These are phyloP conservation scores for Petromus typicus DNA, from an alignment of 2,113 vertebrate genomes.

Conservation along the genomic window DNA sequence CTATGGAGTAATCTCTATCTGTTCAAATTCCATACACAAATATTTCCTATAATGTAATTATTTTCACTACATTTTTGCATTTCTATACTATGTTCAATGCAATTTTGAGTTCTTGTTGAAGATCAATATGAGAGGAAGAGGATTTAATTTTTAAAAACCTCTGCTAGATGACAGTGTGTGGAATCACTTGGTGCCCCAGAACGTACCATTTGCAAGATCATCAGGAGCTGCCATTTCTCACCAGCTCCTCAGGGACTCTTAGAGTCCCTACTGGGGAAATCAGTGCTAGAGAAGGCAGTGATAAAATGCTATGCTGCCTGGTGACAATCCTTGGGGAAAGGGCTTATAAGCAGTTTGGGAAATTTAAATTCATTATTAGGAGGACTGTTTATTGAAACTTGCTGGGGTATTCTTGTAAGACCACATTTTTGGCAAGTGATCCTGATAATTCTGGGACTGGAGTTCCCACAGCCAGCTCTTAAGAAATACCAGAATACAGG, in stretches of 20 bases:
- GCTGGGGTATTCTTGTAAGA: neutral
- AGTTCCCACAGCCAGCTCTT: neutral
- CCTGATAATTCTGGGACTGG: neutral
- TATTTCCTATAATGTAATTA: constrained; percentile 40
- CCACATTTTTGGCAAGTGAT: neutral
- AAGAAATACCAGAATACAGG: neutral
- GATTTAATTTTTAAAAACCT: neutral
- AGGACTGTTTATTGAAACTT: neutral
- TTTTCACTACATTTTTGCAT: constrained; percentile 25
- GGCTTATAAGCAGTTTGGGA: neutral
- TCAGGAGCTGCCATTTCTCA: neutral
- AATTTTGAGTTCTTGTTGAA: neutral
- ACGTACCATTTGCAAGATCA: neutral
- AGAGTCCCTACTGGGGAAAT: neutral
- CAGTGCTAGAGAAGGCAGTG: neutral
- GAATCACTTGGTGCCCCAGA: neutral
- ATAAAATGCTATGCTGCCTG: neutral
- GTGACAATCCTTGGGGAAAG: neutral
- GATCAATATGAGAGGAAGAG: neutral
- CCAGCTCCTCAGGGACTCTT: neutral
- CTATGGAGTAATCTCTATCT: neutral
- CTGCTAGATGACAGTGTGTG: neutral
- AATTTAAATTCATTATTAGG: neutral
- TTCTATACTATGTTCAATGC: neutral
- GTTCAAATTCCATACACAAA: neutral